These are phyloP conservation scores for Chaetura pelagica DNA, from an alignment of 2,113 vertebrate genomes.

Conservation along the genomic window DNA sequence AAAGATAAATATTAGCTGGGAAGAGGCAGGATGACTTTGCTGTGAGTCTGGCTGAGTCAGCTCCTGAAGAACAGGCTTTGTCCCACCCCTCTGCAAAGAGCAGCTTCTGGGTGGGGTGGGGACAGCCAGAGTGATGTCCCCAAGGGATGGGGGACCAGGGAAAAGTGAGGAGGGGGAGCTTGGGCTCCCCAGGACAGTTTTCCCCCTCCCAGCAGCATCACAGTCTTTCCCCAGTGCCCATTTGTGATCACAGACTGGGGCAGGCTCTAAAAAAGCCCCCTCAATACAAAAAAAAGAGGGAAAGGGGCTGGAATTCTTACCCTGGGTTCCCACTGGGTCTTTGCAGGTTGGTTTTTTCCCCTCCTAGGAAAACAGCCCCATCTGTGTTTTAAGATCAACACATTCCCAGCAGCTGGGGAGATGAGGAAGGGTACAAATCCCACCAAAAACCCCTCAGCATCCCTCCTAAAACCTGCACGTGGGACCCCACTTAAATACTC, in stretches of 20 bases:
- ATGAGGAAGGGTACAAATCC: background rate
- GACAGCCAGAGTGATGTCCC: background rate
- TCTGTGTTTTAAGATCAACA: background rate
- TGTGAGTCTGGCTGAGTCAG: background rate
- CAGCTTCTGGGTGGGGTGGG: background rate
- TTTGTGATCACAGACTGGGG: background rate
- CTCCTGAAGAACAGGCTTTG: background rate
- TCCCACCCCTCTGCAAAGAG: rapidly evolving
- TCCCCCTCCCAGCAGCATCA: background rate
- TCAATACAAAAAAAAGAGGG: background rate
- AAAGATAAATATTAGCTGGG: background rate
- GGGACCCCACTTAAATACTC: rapidly evolving
- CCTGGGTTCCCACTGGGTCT: rapidly evolving
- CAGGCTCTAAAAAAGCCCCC: background rate
- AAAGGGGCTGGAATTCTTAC: background rate
- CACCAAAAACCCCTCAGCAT: background rate
- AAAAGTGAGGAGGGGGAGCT: no score
- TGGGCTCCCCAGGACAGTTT: no score
- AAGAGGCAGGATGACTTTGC: background rate
- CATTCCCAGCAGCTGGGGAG: background rate
- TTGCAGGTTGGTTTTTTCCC: rapidly evolving
- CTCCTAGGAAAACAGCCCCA: background rate
- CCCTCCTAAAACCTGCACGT: rapidly evolving
- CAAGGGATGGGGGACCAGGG: background rate
- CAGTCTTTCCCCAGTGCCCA: background rate